Evolutionary conservation across 2,113 vertebrate genomes (phyloP).

Genomic region (Pteruthius melanotis): DNA sequence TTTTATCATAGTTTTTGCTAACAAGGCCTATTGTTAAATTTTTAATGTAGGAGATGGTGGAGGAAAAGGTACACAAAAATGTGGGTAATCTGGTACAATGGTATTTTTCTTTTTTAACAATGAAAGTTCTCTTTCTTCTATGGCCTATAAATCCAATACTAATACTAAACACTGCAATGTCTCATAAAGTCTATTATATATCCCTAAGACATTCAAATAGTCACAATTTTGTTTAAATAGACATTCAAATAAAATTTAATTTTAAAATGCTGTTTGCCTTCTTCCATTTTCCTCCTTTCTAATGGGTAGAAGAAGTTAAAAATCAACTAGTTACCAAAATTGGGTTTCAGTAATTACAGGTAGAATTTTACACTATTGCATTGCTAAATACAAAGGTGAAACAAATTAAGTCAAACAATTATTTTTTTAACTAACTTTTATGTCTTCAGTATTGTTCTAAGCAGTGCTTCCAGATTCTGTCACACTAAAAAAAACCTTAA

Average conservation of each 20-base stretch:
- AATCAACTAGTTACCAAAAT: conserved; percentile 46
- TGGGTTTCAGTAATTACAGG: conserved; percentile 52
- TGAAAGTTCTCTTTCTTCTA: not conserved
- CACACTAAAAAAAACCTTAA: conserved; percentile 37
- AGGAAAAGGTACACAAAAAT: not conserved
- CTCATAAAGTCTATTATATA: not conserved
- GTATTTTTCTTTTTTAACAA: not conserved
- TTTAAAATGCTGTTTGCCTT: not conserved
- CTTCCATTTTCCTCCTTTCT: conserved; percentile 28
- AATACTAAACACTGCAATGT: not conserved
- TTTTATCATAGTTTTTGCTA: not conserved
- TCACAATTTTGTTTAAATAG: not conserved
- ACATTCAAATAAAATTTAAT: not conserved
- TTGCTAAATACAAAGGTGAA: conserved; percentile 62
- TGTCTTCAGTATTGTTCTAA: conserved; percentile 49
- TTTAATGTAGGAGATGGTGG: not conserved
- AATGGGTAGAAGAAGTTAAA: conserved; percentile 42
- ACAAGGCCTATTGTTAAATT: not conserved
- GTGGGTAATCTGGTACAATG: not conserved
- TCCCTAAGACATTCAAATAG: not conserved
- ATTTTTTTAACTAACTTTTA: conserved; percentile 51
- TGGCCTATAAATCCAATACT: not conserved
- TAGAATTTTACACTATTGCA: conserved; percentile 14
- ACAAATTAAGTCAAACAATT: conserved; percentile 63
- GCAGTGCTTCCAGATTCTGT: conserved; percentile 40